Evolutionary conservation across 2,888 invertebrate species (phyloP).

Genomic region (Scaeva pyrastri): DNA sequence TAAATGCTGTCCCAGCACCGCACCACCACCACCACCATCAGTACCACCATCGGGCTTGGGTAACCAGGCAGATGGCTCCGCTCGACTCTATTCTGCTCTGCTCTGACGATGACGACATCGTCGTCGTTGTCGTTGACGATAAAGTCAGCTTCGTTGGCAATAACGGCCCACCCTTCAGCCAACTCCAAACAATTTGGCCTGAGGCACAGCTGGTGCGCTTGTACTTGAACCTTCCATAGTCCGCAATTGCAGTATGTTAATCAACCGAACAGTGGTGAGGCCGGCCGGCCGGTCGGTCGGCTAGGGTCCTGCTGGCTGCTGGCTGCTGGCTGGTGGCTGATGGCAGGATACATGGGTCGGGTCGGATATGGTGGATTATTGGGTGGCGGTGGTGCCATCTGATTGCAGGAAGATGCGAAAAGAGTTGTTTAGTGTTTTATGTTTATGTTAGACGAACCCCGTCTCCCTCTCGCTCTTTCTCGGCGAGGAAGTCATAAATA

Average conservation of each 20-base stretch:
- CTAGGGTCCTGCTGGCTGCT: background rate
- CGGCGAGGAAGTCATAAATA: conserved; percentile 68
- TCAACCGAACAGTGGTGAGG: conserved; percentile 57
- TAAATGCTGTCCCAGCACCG: too few species aligned
- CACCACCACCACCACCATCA: too few species aligned
- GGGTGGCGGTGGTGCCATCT: conserved; percentile 17
- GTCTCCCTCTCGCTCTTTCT: conserved; percentile 1
- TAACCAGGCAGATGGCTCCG: conserved; percentile 48
- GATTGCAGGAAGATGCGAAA: conserved; percentile 41
- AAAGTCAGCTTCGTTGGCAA: conserved; percentile 20
- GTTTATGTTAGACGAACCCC: conserved; percentile 63
- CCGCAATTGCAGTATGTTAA: conserved; percentile 70
- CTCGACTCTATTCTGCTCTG: too few species aligned
- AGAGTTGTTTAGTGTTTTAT: conserved; percentile 68
- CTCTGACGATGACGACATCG: background rate
- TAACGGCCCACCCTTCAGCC: conserved; percentile 18
- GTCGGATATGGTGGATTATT: background rate
- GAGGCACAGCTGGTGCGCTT: conserved; percentile 27
- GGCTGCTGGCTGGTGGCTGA: too few species aligned
- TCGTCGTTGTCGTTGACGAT: conserved; percentile 6
- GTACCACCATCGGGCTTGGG: conserved; percentile 16
- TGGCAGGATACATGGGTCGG: too few species aligned
- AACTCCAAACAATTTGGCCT: conserved; percentile 42
- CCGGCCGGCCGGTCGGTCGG: background rate
- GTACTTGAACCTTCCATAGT: conserved; percentile 23